Evolutionary conservation across 2,797 vertebrate genomes (phyloP).

Genomic region (Oryzias dopingdopingensis): DNA sequence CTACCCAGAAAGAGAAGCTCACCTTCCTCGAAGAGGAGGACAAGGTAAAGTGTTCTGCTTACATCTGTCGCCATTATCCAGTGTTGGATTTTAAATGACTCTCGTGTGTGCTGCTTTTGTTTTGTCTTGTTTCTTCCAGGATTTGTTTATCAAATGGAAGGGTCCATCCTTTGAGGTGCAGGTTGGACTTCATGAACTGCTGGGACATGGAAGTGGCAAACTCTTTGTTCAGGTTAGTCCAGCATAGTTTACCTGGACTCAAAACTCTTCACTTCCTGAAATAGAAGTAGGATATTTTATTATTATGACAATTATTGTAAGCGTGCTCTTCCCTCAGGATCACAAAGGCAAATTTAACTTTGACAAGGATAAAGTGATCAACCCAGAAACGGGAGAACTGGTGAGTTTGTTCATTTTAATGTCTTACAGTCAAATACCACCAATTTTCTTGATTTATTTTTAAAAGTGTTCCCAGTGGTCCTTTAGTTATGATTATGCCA

Average conservation of each 20-base stretch:
- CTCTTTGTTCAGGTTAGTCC: constrained; percentile 86
- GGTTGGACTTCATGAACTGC: constrained; percentile 89
- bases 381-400: constrained; percentile 87
- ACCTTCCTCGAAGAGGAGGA: constrained; percentile 88
- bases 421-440: too few species aligned
- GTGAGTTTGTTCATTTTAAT: constrained; percentile 65
- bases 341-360: constrained; percentile 87
- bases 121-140: constrained; percentile 62
- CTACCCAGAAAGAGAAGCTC: constrained; percentile 86
- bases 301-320: neutral
- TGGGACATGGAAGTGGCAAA: constrained; percentile 92
- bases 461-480: too few species aligned
- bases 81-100: neutral
- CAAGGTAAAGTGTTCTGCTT: constrained; percentile 73
- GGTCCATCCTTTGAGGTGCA: constrained; percentile 90
- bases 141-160: constrained; percentile 88
- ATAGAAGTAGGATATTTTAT: neutral
- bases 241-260: neutral
- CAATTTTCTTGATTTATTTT: too few species aligned
- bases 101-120: neutral
- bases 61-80: neutral
- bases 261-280: neutral
- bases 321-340: constrained; percentile 68
- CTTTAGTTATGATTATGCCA: neutral
- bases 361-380: constrained; percentile 79